Conservation (phyloP, 2,888 invertebrate genomes). For the Eristalinus sepulchralis region DNA sequence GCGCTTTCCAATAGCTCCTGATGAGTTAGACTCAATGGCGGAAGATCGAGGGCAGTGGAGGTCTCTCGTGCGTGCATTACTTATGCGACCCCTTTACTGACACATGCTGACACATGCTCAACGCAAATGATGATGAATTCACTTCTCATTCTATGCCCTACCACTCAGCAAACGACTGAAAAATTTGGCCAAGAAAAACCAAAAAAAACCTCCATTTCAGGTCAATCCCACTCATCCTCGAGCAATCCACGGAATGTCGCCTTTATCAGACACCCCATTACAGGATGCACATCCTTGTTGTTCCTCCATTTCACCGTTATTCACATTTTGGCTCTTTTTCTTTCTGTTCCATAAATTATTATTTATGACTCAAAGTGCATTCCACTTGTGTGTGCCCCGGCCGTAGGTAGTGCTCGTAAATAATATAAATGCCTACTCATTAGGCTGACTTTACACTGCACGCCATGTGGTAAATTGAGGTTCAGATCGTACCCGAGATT, state of each 20-base stretch:
- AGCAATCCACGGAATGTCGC: background rate
- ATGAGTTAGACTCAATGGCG: no score
- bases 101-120: no score
- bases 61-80: no score
- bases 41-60: no score
- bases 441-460: conserved; percentile 74
- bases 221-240: background rate
- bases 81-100: no score
- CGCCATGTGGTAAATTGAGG: conserved; percentile 75
- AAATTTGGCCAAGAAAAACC: no score
- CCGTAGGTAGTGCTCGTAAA: conserved; percentile 21
- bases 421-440: conserved; percentile 70
- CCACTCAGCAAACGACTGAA: no score
- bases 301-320: background rate
- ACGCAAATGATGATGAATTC: no score
- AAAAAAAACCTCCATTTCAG: background rate
- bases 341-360: background rate
- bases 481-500: conserved; percentile 23
- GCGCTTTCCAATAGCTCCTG: no score
- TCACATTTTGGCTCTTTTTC: no score
- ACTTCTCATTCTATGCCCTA: no score
- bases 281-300: background rate
- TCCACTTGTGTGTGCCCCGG: background rate
- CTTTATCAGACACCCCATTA: background rate
- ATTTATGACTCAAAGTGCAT: background rate